Evolutionary conservation across 2,888 invertebrate species (phyloP).

Genomic region (Lasioglossum zephyrum): DNA sequence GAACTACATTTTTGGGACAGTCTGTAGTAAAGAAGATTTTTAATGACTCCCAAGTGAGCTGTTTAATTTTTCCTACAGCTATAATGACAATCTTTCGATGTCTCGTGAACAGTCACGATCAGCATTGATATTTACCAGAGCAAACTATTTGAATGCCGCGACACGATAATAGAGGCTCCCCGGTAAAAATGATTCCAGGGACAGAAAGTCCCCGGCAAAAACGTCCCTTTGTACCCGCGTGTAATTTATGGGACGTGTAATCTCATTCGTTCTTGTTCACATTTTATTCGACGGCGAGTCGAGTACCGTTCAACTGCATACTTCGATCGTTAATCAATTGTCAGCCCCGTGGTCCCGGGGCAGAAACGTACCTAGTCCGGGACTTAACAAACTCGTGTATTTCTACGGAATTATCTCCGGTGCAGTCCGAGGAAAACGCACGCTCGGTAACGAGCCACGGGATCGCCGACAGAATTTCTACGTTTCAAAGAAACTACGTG

Average conservation of each 20-base stretch:
- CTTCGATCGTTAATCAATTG: slow-evolving; percentile 43
- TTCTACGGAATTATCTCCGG: slow-evolving; percentile 26
- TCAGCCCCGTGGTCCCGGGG: neutral
- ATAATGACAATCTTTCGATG: neutral
- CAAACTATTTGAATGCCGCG: neutral
- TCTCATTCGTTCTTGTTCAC: slow-evolving; percentile 11
- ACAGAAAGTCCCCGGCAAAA: neutral
- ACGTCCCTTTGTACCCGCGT: neutral
- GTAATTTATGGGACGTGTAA: slow-evolving; percentile 22
- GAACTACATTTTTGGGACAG: no score
- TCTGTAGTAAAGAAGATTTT: neutral
- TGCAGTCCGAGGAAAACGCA: neutral
- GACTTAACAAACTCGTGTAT: slow-evolving; percentile 17
- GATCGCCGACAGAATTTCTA: slow-evolving; percentile 21
- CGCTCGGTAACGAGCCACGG: neutral
- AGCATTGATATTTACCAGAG: neutral
- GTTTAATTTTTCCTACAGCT: neutral
- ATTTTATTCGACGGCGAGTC: slow-evolving; percentile 2
- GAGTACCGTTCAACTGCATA: slow-evolving; percentile 10
- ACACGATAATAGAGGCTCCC: neutral
- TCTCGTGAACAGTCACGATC: no score
- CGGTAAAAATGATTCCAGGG: neutral
- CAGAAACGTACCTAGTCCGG: neutral
- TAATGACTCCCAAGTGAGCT: neutral
- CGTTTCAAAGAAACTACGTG: slow-evolving; percentile 7